Base-by-base conservation (phyloP, 2,797 vertebrate species). In the Podarcis lilfordi region DNA sequence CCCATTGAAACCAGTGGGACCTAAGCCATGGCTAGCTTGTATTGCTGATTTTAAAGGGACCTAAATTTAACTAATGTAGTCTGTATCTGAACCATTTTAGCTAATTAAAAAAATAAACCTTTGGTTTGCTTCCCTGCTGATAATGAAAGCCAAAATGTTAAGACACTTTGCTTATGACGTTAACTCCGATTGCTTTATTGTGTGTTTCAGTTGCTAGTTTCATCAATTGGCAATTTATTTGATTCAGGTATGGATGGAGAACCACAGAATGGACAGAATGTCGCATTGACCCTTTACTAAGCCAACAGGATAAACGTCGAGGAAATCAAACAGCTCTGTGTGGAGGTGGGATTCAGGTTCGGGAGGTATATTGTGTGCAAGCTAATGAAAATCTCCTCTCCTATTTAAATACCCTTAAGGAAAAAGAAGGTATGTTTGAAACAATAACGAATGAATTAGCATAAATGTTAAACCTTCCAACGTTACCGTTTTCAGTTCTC, bases 191-290 rank as follows among this genome's bases (percentile, higher is more conserved):
- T 27, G 3, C 45, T 32, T 81, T n/a, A 74, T 45, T 13, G 2
- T 75, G 1, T 32, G 1, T 71, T 82, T 86, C 78, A 78, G 29
- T 17, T 64, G 1, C 27, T 91, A 64, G 64, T 72, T 15, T 55
- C n/a, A 29, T 85, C 81, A 76, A 74, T n/a, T 79, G 66, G 37
- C 80, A 85, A 1, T 55, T 77, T n/a, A 43, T 61, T 80, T 17
- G 75, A 84, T 93, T 13, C 81, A 99, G 99, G 86, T 99, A 98
- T 35, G 96, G 97, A 50, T 99, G 99, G 99, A 97, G 97, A 88
- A 98, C 97, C 79, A 98, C 98, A 0, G 98, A 99, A 93, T 99
- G 99, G 99, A 98, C 97, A 0, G 98, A 99, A 86, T 99, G 99
- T 87, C 97, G 98, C 0, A 98, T 99, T 0, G 98, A 99, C 92